Evolutionary conservation across 2,113 vertebrate species (phyloP), one percentile per base, ranked within the genome.

Genomic region (Mola mola): DNA sequence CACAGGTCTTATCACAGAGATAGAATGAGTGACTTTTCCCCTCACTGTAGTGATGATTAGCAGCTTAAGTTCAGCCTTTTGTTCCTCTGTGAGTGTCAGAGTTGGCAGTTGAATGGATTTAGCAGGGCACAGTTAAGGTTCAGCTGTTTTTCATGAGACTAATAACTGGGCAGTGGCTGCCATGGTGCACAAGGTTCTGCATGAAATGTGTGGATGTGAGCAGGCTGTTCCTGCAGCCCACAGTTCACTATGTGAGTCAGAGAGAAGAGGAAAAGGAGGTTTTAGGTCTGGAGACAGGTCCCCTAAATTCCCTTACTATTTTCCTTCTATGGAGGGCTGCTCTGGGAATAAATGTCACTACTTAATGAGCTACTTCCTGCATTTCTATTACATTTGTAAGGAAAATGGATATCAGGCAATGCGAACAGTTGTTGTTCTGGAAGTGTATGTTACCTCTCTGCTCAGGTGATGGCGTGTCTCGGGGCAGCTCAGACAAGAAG

Each of bases 401-500:
- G 33, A 4, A 34, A 9, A 15, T 31, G 33, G 11, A 34, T 34
- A 34, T 34, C 37, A 4, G 15, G n/a, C 5, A 29, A 9, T 40
- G 24, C 24, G 17, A 41, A 11, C n/a, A n/a, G n/a, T n/a, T n/a
- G 6, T 25, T 58, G 19, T 22, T 24, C 10, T 42, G 40, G 36
- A 43, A 20, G 52, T 43, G 15, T 19, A 17, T 2, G 16, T 21
- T 81, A 92, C 91, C 88, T 84, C 82, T 89, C 20, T 85, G 83
- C 28, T 86, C 88, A 37, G 76, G 67, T 26, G 79, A 86, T 0
- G 83, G 79, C 2, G 80, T 33, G 4, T 89, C 87, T 60, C 75
- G 65, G 11, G 92, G 87, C 25, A 92, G 72, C 29, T 90, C 88
- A 0, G 81, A 82, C 21, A 93, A 64, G 43, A 93, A 91, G 20